These are phyloP conservation scores for Salminus brasiliensis DNA, from an alignment of 2,113 vertebrate genomes.

Conservation along the genomic window DNA sequence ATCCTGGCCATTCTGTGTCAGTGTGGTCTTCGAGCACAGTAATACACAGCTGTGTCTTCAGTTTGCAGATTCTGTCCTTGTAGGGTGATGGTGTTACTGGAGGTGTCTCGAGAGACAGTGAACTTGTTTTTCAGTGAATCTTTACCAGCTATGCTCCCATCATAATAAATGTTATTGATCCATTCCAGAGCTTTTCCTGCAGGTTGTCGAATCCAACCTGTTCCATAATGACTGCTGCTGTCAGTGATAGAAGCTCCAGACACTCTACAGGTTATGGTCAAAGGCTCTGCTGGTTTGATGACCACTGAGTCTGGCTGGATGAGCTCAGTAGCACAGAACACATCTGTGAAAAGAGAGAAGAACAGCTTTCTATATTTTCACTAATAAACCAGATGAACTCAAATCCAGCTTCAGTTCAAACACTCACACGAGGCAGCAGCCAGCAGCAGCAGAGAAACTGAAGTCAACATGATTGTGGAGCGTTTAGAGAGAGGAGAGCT, in stretches of 20 bases:
- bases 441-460: conserved; percentile 26
- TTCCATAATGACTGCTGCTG: neutral
- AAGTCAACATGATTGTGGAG: conserved; percentile 9
- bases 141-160: neutral
- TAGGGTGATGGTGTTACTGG: too few relatives aligned
- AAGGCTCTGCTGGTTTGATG: conserved; percentile 25
- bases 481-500: neutral
- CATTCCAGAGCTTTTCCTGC: neutral
- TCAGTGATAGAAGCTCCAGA: neutral
- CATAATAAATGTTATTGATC: neutral
- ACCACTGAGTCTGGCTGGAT: conserved; percentile 14
- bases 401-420: neutral
- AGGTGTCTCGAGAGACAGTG: too few relatives aligned
- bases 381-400: conserved; percentile 12
- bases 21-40: too few relatives aligned
- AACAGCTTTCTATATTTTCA: neutral
- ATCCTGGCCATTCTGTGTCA: too few relatives aligned
- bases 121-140: neutral
- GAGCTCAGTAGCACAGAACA: conserved; percentile 31
- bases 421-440: conserved; percentile 18
- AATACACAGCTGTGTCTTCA: too few relatives aligned
- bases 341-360: conserved; percentile 12
- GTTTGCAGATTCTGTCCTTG: too few relatives aligned
- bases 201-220: neutral
- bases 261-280: conserved; percentile 19